Evolutionary conservation across 2,113 vertebrate genomes (phyloP).

Genomic region (Panthera tigris): DNA sequence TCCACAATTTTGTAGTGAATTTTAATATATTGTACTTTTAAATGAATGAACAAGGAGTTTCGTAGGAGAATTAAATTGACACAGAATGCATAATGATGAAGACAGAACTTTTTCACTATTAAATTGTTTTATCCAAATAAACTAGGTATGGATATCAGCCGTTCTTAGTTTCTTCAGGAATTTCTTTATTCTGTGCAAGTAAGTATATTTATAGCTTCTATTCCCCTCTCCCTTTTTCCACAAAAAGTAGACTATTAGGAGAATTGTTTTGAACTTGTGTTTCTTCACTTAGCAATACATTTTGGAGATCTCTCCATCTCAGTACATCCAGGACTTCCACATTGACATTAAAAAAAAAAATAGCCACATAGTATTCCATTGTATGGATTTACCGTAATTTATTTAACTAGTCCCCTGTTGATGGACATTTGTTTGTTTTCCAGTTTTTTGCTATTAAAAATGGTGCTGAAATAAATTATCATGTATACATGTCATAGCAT

Average conservation of each 20-base stretch:
- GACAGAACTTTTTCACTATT: neutral
- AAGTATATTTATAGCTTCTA: neutral
- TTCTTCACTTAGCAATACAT: slow-evolving; percentile 43
- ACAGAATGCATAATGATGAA: neutral
- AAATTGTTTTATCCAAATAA: neutral
- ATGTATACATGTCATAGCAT: neutral
- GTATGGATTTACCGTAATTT: neutral
- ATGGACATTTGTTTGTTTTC: slow-evolving; percentile 43
- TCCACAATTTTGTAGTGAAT: neutral
- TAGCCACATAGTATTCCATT: neutral
- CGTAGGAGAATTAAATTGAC: neutral
- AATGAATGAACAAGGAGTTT: neutral
- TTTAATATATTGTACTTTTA: neutral
- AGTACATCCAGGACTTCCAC: neutral
- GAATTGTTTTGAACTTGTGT: slow-evolving; percentile 30
- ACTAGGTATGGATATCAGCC: neutral
- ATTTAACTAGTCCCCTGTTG: neutral
- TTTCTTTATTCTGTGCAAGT: neutral
- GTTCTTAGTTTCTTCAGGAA: neutral
- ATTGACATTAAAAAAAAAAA: neutral
- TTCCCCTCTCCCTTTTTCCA: neutral
- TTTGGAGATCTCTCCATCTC: neutral
- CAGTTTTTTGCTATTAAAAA: neutral
- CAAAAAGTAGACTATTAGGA: neutral
- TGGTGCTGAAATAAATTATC: neutral